Percentiles rank a stretch among this genome's conserved stretches.
Conservation (phyloP, 92 coral and sea anemone species). For the Siderastrea siderea region DNA sequence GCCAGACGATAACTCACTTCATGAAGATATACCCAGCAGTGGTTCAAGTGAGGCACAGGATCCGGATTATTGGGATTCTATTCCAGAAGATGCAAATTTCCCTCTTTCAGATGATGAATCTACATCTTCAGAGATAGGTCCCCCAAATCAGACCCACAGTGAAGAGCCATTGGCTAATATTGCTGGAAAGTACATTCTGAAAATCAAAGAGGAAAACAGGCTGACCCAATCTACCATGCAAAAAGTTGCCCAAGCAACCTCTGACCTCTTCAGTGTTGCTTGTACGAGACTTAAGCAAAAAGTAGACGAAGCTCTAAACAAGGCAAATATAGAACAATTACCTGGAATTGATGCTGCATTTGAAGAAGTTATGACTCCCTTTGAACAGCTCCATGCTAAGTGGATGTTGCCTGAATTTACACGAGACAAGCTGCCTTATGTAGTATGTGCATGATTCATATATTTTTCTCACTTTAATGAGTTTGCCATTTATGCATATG, state of each 20-base stretch:
- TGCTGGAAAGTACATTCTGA: conserved; percentile 28
- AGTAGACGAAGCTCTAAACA: conserved; percentile 21
- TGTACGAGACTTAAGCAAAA: conserved; percentile 27
- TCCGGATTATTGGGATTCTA: background rate
- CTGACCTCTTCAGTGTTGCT: conserved; percentile 23
- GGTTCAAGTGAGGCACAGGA: conserved; percentile 22
- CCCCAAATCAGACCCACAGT: conserved; percentile 1
- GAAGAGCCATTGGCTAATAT: conserved; percentile 8
- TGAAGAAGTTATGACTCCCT: conserved; percentile 29
- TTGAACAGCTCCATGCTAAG: conserved; percentile 20
- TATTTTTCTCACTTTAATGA: background rate
- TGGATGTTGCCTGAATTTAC: conserved; percentile 38
- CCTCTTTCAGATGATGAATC: conserved; percentile 7
- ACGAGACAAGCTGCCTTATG: conserved; percentile 14
- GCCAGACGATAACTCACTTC: background rate
- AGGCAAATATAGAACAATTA: conserved; percentile 2
- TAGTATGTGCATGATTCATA: conserved; percentile 15
- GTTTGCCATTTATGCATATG: background rate
- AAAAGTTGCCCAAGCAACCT: conserved; percentile 36
- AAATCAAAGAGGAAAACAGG: conserved; percentile 46
- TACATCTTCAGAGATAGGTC: conserved; percentile 10
- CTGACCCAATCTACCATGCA: conserved; percentile 29
- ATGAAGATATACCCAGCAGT: background rate
- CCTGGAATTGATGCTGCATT: conserved; percentile 25
- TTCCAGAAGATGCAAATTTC: background rate